phyloP scores from a whole-genome alignment of 2,888 invertebrate genomes.

The Monochamus alternatus region DNA sequence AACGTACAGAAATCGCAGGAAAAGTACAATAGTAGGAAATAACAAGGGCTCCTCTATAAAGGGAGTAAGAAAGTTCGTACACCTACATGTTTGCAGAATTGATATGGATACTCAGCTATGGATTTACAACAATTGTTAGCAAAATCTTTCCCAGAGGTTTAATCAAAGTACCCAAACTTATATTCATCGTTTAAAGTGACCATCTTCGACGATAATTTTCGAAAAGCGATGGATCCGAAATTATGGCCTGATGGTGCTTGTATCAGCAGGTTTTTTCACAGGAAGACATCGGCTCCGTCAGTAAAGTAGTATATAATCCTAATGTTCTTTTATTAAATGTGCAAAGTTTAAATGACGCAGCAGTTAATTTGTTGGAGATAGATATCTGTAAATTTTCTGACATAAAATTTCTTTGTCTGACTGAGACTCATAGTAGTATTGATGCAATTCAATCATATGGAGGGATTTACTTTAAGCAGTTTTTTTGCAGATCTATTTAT shows the following conservation, averaged over 20 bases:
- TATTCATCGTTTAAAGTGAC: conserved; percentile 31
- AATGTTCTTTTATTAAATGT: not conserved
- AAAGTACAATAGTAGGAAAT: not conserved
- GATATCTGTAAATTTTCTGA: not conserved
- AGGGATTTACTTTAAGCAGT: not conserved
- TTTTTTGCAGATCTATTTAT: not conserved
- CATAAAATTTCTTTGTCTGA: not conserved
- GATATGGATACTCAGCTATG: not conserved
- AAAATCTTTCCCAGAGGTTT: not conserved
- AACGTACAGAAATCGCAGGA: not conserved
- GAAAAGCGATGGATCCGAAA: conserved; percentile 22
- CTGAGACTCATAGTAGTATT: not conserved
- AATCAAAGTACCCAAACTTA: not conserved
- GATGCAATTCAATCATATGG: not conserved
- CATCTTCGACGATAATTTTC: conserved; percentile 3
- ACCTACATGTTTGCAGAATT: not conserved
- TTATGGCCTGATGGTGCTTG: too few relatives aligned
- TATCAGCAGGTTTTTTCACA: not conserved
- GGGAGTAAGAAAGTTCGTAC: not conserved
- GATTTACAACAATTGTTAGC: not conserved
- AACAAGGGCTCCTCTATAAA: not conserved
- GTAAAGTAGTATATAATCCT: not conserved
- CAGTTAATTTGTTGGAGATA: not conserved
- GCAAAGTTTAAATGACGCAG: not conserved
- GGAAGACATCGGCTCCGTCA: not conserved